Evolutionary conservation across 2,888 invertebrate species (phyloP).

Genomic region (Psylliodes chrysocephalus): DNA sequence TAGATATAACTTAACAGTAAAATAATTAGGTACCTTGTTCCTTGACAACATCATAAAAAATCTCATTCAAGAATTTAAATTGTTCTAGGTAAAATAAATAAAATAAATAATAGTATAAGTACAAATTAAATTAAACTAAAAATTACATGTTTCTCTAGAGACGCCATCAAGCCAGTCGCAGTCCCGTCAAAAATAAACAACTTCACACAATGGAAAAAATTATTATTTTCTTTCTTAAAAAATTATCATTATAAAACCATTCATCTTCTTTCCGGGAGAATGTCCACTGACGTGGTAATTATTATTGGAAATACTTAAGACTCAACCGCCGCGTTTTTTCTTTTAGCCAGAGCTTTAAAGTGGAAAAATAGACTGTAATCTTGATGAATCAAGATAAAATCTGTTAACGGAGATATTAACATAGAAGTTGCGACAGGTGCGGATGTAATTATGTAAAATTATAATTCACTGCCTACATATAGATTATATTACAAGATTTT

Average conservation of each 20-base stretch:
- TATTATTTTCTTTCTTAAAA: slow-evolving; percentile 2
- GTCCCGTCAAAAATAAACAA: slow-evolving; percentile 14
- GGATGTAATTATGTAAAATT: slow-evolving; percentile 40
- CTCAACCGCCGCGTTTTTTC: slow-evolving; percentile 25
- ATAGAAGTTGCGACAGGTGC: slow-evolving; percentile 39
- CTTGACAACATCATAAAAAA: too few species aligned
- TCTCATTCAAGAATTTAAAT: too few species aligned
- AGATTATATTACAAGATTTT: slow-evolving; percentile 40
- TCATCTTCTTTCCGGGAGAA: slow-evolving; percentile 37
- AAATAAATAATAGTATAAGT: too few species aligned
- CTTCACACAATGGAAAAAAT: slow-evolving; percentile 1
- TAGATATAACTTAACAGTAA: too few species aligned
- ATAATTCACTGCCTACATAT: slow-evolving; percentile 33
- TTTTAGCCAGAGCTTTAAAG: slow-evolving; percentile 24
- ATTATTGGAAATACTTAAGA: slow-evolving; percentile 36
- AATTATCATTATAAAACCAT: slow-evolving; percentile 30
- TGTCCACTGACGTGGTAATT: slow-evolving; percentile 28
- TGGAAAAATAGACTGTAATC: slow-evolving; percentile 39
- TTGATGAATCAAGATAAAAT: slow-evolving; percentile 44
- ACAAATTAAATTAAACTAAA: too few species aligned
- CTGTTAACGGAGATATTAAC: slow-evolving; percentile 38
- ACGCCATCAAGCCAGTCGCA: neutral
- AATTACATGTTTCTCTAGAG: neutral
- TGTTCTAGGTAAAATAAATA: too few species aligned
- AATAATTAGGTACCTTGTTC: too few species aligned